These are phyloP conservation scores for Chloromyia formosa DNA, from an alignment of 2,888 invertebrate species.

Conservation along the genomic window DNA sequence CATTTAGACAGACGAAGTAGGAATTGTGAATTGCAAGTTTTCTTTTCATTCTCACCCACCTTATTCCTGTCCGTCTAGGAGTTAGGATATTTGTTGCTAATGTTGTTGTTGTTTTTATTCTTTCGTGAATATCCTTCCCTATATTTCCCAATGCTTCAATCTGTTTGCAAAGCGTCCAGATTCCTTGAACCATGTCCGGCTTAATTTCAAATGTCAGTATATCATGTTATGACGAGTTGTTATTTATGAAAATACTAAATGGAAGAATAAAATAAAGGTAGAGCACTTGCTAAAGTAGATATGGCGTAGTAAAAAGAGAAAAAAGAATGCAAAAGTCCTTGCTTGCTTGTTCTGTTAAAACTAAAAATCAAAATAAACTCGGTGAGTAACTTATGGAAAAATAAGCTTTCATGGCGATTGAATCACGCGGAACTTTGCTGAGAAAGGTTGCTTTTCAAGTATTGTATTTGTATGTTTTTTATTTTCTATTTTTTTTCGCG, in stretches of 20 bases:
- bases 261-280: background rate
- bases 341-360: background rate
- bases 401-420: constrained; percentile 36
- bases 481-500: no score
- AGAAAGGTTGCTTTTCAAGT: background rate
- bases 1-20: constrained; percentile 26
- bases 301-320: background rate
- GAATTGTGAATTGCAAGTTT: constrained; percentile 20
- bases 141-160: background rate
- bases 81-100: background rate
- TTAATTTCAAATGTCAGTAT: constrained; percentile 33
- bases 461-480: no score
- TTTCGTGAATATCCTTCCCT: no score
- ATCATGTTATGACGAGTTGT: constrained; percentile 8
- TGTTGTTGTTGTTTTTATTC: background rate
- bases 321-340: background rate
- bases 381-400: constrained; percentile 24
- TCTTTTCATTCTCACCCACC: background rate
- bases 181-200: background rate
- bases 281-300: background rate
- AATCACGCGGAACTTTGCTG: constrained; percentile 12
- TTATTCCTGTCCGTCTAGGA: background rate
- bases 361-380: constrained; percentile 22
- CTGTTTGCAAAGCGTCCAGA: background rate
- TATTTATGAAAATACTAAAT: constrained; percentile 5